phyloP scores from a whole-genome alignment of 2,888 invertebrate genomes.

The Hyppa rectilinea region DNA sequence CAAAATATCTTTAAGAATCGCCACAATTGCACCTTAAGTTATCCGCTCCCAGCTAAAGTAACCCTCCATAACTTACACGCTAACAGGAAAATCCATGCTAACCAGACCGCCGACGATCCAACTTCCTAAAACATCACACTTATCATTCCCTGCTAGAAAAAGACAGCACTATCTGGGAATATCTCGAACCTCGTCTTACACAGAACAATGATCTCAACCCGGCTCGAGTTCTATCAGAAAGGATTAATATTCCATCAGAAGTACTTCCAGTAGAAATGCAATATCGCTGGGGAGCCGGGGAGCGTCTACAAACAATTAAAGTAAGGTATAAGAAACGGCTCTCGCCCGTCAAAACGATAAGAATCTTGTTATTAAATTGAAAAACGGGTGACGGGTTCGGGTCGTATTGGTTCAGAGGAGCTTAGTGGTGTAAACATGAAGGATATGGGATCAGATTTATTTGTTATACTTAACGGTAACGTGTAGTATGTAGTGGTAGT shows the following conservation, averaged over 20 bases:
- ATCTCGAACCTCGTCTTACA: neutral
- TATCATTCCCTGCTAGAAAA: constrained; percentile 34
- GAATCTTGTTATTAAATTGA: constrained; percentile 69
- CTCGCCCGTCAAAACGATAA: constrained; percentile 63
- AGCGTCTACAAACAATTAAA: constrained; percentile 57
- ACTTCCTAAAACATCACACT: constrained; percentile 47
- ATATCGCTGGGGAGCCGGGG: constrained; percentile 39
- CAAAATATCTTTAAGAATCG: constrained; percentile 19
- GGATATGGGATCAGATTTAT: neutral
- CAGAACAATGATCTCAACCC: constrained; percentile 39
- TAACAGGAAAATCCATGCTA: constrained; percentile 57
- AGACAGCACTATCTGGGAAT: constrained; percentile 22
- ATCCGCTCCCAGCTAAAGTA: constrained; percentile 22
- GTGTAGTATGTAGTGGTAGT: neutral
- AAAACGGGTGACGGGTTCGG: constrained; percentile 32
- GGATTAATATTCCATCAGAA: constrained; percentile 61
- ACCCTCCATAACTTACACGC: constrained; percentile 49
- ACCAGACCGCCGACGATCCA: constrained; percentile 39
- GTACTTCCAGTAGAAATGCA: constrained; percentile 57
- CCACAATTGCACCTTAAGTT: constrained; percentile 37
- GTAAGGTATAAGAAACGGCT: constrained; percentile 53
- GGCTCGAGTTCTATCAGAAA: constrained; percentile 42
- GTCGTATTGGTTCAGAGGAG: constrained; percentile 1
- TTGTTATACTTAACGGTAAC: neutral
- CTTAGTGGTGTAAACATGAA: too few species aligned